Percentiles rank a stretch among this genome's conserved stretches.
phyloP scores from a whole-genome alignment of 2,113 vertebrate species.

The Lagopus leucura region DNA sequence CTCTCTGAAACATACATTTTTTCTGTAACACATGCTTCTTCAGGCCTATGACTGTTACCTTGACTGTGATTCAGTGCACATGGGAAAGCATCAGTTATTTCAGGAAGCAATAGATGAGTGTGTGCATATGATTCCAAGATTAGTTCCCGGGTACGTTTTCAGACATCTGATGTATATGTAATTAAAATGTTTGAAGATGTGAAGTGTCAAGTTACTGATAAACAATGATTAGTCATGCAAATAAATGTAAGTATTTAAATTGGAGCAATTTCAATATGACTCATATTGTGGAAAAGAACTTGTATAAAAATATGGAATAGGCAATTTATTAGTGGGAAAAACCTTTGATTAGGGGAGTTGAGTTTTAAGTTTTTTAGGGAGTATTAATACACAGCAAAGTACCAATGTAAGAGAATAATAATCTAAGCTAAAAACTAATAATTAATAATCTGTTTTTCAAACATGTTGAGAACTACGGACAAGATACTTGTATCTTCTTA shows the following conservation, averaged over 20 bases:
- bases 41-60: neutral
- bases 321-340: conserved; percentile 9
- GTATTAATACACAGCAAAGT: neutral
- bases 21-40: neutral
- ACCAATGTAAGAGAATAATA: neutral
- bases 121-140: conserved; percentile 1
- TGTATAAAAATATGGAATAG: neutral
- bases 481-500: neutral
- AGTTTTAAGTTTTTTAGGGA: neutral
- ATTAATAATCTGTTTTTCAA: neutral
- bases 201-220: conserved; percentile 5
- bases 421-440: neutral
- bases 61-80: neutral
- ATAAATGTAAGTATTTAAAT: conserved; percentile 46
- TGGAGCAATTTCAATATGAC: conserved; percentile 17
- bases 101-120: neutral
- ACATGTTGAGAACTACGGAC: neutral
- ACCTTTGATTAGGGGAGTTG: neutral
- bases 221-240: conserved; percentile 43
- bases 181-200: conserved; percentile 30
- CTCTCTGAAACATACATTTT: neutral
- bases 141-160: neutral
- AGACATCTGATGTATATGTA: conserved; percentile 12
- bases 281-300: neutral
- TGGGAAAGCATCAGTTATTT: neutral